Conservation (phyloP, 53 echinoderm and acorn worm genomes). For the Mesocentrotus franciscanus region DNA sequence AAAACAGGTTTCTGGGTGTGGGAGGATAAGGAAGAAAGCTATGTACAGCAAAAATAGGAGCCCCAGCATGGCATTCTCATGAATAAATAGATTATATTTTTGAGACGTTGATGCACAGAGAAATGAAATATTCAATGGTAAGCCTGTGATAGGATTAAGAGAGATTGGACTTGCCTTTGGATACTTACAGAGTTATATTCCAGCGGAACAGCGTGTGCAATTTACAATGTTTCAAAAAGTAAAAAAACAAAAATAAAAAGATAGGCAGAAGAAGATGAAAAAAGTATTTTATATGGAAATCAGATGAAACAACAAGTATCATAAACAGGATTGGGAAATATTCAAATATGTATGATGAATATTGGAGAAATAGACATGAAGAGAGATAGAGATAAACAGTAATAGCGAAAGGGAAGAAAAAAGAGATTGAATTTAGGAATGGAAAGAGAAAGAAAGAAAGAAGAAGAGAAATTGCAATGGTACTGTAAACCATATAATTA, state of each 20-base stretch:
- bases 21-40: not conserved
- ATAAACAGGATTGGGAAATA: not conserved
- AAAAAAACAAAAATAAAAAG: not conserved
- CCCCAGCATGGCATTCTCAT: conserved; percentile 47
- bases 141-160: conserved; percentile 33
- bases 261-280: conserved; percentile 37
- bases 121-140: conserved; percentile 43
- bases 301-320: not conserved
- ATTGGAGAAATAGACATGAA: not conserved
- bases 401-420: not conserved
- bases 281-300: conserved; percentile 43
- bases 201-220: conserved; percentile 53
- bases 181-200: conserved; percentile 54
- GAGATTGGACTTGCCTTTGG: conserved; percentile 52
- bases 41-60: conserved; percentile 37
- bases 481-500: not conserved
- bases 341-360: not conserved
- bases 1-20: conserved; percentile 26
- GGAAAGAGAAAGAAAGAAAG: not conserved
- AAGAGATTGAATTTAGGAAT: not conserved
- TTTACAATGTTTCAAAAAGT: conserved; percentile 48
- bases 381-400: not conserved
- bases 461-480: not conserved
- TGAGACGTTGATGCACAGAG: conserved; percentile 54
- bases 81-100: conserved; percentile 62